Conservation (phyloP, 2,888 invertebrate species). For the Exocentrus adspersus region DNA sequence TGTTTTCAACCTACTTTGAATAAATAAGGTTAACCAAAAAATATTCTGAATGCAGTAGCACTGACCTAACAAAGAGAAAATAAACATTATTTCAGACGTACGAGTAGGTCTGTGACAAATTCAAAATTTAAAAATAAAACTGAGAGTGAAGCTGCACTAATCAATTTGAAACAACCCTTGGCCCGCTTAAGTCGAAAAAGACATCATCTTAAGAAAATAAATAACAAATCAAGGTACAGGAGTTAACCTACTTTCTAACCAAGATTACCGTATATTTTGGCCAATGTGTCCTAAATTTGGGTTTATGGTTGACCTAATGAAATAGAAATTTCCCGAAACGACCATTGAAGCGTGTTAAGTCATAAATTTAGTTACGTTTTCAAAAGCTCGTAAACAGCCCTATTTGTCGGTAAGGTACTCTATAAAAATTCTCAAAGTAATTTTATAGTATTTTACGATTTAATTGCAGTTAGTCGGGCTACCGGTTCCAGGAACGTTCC, state of each 20-base stretch:
- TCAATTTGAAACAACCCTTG: constrained; percentile 37
- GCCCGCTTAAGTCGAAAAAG: constrained; percentile 18
- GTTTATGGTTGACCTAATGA: constrained; percentile 57
- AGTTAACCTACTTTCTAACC: constrained; percentile 53
- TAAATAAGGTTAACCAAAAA: constrained; percentile 24
- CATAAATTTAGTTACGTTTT: constrained; percentile 43
- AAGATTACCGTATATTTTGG: constrained; percentile 46
- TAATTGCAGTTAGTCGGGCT: constrained; percentile 44
- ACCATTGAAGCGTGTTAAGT: constrained; percentile 49
- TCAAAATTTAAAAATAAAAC: constrained; percentile 18
- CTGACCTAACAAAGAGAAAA: not conserved
- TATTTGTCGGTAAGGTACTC: constrained; percentile 42
- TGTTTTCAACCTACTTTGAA: constrained; percentile 2
- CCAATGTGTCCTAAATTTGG: constrained; percentile 53
- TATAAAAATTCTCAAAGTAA: constrained; percentile 48
- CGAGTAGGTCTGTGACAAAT: constrained; percentile 25
- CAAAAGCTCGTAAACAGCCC: constrained; percentile 41
- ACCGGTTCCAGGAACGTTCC: constrained; percentile 39
- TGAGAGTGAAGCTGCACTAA: constrained; percentile 48
- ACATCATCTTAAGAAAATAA: constrained; percentile 34
- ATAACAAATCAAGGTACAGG: constrained; percentile 33
- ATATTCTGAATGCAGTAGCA: not conserved
- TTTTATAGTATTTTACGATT: constrained; percentile 52
- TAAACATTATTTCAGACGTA: not conserved
- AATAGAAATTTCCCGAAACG: constrained; percentile 50